Evolutionary conservation across 2,888 invertebrate species (phyloP).

Genomic region (Leistus spinibarbis): DNA sequence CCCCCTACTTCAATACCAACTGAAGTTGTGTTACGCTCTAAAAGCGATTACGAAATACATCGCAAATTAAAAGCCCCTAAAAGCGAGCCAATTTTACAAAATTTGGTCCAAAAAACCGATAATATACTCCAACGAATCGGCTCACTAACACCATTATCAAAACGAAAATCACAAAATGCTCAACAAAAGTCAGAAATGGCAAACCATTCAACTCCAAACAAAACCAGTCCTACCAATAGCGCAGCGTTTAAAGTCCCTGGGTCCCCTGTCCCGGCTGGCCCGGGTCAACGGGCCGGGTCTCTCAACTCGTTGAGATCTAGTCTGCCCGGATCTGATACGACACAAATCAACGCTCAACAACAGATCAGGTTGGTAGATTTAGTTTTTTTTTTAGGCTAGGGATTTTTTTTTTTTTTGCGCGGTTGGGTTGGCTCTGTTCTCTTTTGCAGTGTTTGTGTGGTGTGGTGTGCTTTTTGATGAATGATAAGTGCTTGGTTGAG

Average conservation of each 20-base stretch:
- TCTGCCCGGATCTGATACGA: conserved; percentile 36
- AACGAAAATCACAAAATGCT: conserved; percentile 51
- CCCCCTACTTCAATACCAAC: conserved; percentile 9
- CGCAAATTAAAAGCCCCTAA: conserved; percentile 40
- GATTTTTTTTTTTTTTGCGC: conserved; percentile 10
- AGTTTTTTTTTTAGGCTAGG: conserved; percentile 28
- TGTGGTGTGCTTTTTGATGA: conserved; percentile 26
- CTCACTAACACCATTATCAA: conserved; percentile 65
- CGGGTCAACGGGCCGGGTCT: conserved; percentile 50
- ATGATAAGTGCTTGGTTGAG: conserved; percentile 28
- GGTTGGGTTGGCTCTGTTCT: conserved; percentile 47
- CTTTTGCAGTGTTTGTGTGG: conserved; percentile 40
- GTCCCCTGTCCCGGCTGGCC: conserved; percentile 46
- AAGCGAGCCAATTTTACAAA: conserved; percentile 44
- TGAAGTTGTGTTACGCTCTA: conserved; percentile 52
- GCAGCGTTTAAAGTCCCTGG: conserved; percentile 47
- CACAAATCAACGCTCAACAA: conserved; percentile 44
- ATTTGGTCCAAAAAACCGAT: conserved; percentile 50
- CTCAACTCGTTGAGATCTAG: conserved; percentile 52
- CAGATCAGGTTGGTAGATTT: conserved; percentile 48
- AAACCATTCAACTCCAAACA: conserved; percentile 48
- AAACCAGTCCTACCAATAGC: conserved; percentile 43
- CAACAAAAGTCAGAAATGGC: conserved; percentile 26
- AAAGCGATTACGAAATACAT: conserved; percentile 55
- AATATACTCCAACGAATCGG: conserved; percentile 63